A percentile compares a stretch with the other conserved stretches of the same genome.
These are phyloP conservation scores for Cheirogaleus medius DNA, from an alignment of 2,113 vertebrate species.

Conservation along the genomic window DNA sequence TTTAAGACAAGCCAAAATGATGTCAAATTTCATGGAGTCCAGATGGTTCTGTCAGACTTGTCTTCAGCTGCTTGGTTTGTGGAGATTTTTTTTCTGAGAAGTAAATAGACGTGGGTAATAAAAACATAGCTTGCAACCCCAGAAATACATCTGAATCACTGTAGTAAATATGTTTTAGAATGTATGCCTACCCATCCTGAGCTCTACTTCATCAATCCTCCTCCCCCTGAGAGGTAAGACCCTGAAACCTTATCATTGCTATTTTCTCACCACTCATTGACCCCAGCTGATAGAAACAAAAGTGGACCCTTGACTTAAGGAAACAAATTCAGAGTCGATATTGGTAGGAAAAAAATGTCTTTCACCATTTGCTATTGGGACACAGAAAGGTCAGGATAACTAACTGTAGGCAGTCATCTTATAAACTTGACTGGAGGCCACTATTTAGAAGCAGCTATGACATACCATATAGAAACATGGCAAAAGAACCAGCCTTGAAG, in stretches of 20 bases:
- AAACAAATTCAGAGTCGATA: background rate
- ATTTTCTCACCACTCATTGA: background rate
- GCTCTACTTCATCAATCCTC: background rate
- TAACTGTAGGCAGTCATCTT: background rate
- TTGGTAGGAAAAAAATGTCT: background rate
- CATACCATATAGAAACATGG: background rate
- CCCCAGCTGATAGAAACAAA: background rate
- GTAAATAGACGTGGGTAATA: conserved; percentile 31
- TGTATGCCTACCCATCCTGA: background rate
- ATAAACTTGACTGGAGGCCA: background rate
- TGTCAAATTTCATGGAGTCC: conserved; percentile 53
- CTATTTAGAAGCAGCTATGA: background rate
- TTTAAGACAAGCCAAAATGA: conserved; percentile 49
- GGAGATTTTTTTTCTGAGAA: background rate
- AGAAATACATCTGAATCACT: background rate
- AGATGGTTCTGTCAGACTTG: conserved; percentile 58
- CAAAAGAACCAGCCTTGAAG: background rate
- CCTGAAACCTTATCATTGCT: background rate
- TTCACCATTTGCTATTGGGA: background rate
- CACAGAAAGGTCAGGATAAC: background rate
- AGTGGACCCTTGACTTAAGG: background rate
- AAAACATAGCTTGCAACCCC: background rate
- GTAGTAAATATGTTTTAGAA: conserved; percentile 26
- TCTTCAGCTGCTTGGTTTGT: conserved; percentile 47
- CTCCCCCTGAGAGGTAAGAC: background rate